Percentiles rank a stretch among this genome's conserved stretches.
phyloP scores from a whole-genome alignment of 2,888 invertebrate species.

The Thysanoteuthis rhombus region DNA sequence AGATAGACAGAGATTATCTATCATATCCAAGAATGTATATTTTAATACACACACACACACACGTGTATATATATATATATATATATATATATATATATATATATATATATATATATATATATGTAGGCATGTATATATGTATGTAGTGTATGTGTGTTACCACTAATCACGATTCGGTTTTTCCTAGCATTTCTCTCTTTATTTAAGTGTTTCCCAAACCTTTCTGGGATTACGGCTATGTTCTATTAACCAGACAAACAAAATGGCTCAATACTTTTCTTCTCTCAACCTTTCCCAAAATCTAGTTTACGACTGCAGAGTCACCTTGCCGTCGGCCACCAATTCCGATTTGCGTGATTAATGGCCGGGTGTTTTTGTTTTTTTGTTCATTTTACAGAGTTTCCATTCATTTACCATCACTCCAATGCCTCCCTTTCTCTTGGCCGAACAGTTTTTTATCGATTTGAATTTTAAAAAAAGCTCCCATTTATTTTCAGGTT shows the following conservation, averaged over 20 bases:
- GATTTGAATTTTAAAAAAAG: neutral
- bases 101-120: neutral
- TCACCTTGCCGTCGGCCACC: slow-evolving; percentile 12
- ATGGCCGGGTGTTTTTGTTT: neutral
- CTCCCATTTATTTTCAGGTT: neutral
- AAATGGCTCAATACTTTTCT: neutral
- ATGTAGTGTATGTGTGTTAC: no score
- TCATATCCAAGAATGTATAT: no score
- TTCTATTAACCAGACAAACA: neutral
- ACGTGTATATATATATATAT: neutral
- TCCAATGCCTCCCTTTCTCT: neutral
- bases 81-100: neutral
- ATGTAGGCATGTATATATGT: no score
- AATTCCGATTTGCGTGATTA: neutral
- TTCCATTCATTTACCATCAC: neutral
- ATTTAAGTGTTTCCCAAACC: no score
- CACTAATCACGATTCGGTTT: no score
- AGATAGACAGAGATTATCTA: no score
- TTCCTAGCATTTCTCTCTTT: no score
- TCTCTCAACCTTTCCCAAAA: neutral
- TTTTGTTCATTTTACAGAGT: neutral
- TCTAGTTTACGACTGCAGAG: neutral
- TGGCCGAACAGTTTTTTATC: neutral
- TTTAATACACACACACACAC: no score
- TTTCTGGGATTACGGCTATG: neutral